A percentile compares a stretch with the other conserved stretches of the same genome.
phyloP scores from a whole-genome alignment of 2,797 vertebrate species.

The Protosalanx chinensis region DNA sequence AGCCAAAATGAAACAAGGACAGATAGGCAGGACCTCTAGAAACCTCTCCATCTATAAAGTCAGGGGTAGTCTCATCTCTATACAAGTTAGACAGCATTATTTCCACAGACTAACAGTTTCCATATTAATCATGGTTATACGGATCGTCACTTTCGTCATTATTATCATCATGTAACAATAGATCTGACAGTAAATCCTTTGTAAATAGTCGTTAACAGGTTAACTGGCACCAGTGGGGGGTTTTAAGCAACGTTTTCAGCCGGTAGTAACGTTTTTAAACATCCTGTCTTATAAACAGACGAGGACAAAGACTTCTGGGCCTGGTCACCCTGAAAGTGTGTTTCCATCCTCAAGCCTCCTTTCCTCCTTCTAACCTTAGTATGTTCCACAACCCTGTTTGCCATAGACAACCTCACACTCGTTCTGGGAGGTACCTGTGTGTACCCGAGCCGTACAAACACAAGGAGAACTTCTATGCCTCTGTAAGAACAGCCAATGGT shows the following conservation, averaged over 20 bases:
- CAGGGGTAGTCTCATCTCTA: constrained; percentile 61
- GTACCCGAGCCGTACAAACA: neutral
- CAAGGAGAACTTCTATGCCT: neutral
- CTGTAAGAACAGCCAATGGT: constrained; percentile 24
- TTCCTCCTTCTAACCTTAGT: constrained; percentile 1
- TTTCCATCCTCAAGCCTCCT: constrained; percentile 23
- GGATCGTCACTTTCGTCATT: constrained; percentile 22
- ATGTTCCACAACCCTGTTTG: constrained; percentile 20
- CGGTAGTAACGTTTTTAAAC: constrained; percentile 55
- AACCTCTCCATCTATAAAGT: constrained; percentile 54
- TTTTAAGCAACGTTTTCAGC: constrained; percentile 44
- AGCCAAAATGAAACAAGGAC: constrained; percentile 7
- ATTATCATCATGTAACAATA: constrained; percentile 58
- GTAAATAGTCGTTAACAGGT: constrained; percentile 72
- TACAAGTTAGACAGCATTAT: constrained; percentile 57
- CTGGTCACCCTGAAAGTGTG: constrained; percentile 47
- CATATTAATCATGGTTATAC: constrained; percentile 42
- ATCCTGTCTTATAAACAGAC: constrained; percentile 64
- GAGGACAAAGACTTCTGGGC: constrained; percentile 55
- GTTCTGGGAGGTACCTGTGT: neutral
- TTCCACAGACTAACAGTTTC: constrained; percentile 60
- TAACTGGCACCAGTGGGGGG: constrained; percentile 67
- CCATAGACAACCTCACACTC: neutral
- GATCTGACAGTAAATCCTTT: constrained; percentile 51
- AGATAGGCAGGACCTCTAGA: constrained; percentile 68